A percentile compares a stretch with the other conserved stretches of the same genome.
These are phyloP conservation scores for Bergia sp. DNA, from an alignment of 92 coral and sea anemone genomes.

Conservation along the genomic window DNA sequence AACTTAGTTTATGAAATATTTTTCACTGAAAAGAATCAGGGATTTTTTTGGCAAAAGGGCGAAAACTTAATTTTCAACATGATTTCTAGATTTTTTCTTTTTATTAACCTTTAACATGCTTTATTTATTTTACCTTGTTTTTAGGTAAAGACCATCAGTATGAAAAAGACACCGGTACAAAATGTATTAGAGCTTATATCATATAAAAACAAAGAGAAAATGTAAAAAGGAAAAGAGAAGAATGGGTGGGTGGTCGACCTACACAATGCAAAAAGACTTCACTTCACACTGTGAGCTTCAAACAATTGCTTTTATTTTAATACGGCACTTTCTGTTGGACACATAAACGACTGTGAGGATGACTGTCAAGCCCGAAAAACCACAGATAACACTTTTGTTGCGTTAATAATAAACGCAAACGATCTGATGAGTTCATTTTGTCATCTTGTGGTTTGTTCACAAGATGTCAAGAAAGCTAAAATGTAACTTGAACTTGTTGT, in stretches of 20 bases:
- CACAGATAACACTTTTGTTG: background rate
- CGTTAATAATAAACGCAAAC: background rate
- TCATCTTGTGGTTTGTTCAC: slow-evolving; percentile 6
- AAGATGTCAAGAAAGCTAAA: background rate
- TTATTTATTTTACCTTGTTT: background rate
- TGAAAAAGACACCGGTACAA: too few species aligned
- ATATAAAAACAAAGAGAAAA: background rate
- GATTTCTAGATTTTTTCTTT: too few species aligned
- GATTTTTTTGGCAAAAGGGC: too few species aligned
- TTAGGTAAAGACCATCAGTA: background rate
- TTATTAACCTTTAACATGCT: too few species aligned
- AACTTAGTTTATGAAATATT: too few species aligned
- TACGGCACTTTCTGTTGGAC: background rate
- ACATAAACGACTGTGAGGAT: background rate
- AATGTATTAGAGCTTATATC: background rate
- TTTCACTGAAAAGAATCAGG: too few species aligned
- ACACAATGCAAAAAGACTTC: background rate
- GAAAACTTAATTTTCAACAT: too few species aligned
- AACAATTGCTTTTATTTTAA: background rate
- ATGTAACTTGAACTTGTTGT: background rate
- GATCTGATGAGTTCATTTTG: background rate
- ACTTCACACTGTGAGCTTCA: background rate
- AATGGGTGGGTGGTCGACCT: slow-evolving; percentile 1
- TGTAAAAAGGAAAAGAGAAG: background rate
- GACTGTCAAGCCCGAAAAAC: background rate